A percentile compares a stretch with the other conserved stretches of the same genome.
phyloP scores from a whole-genome alignment of 2,113 vertebrate genomes.

The Lutjanus erythropterus region DNA sequence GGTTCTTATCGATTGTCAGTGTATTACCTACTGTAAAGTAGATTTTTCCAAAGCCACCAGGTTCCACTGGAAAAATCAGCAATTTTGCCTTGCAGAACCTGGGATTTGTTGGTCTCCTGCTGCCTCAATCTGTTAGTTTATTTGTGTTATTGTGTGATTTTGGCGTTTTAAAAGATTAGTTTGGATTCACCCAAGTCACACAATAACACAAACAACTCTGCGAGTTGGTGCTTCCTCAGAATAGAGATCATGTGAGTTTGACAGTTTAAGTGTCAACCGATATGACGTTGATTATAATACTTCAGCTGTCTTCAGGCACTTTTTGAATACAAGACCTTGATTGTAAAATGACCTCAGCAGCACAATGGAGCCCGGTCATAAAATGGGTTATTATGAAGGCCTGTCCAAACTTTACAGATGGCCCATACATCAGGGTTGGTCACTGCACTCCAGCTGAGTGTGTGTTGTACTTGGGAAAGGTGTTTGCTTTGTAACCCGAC shows the following conservation, averaged over 20 bases:
- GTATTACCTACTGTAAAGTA: too few relatives aligned
- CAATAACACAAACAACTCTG: too few relatives aligned
- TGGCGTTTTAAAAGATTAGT: too few relatives aligned
- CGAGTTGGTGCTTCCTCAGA: too few relatives aligned
- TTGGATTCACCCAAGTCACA: too few relatives aligned
- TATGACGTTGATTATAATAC: neutral
- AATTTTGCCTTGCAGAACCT: too few relatives aligned
- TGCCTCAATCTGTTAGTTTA: too few relatives aligned
- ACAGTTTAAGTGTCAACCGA: neutral
- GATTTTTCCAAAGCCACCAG: too few relatives aligned
- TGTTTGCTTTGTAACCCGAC: slow-evolving; percentile 62
- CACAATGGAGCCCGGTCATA: slow-evolving; percentile 14
- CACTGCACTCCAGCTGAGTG: neutral
- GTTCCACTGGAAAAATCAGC: too few relatives aligned
- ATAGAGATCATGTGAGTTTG: neutral
- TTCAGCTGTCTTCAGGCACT: neutral
- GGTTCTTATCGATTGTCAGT: too few relatives aligned
- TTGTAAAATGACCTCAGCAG: slow-evolving; percentile 20
- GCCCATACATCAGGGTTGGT: slow-evolving; percentile 20
- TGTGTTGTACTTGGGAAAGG: slow-evolving; percentile 43
- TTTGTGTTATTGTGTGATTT: too few relatives aligned
- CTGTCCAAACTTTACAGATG: slow-evolving; percentile 15
- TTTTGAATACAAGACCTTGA: neutral
- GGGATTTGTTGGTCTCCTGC: too few relatives aligned
- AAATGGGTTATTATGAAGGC: slow-evolving; percentile 40